phyloP scores from a whole-genome alignment of 2,888 invertebrate genomes.

The Stenchaetothrips biformis region DNA sequence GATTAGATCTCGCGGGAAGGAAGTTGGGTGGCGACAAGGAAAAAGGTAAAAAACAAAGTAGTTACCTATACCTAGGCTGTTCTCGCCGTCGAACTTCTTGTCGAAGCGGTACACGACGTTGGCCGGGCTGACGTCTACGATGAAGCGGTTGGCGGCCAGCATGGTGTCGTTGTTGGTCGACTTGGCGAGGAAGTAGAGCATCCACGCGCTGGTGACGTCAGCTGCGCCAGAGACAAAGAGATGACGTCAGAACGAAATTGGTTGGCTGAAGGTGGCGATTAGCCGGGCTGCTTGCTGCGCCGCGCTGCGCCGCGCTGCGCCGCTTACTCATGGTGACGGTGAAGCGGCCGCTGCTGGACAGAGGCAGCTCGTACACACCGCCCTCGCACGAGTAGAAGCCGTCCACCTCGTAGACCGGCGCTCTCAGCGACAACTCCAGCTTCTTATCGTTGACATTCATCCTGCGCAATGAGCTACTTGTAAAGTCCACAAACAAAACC shows the following conservation, averaged over 20 bases:
- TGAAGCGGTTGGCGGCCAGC: not conserved
- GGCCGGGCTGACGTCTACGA: not conserved
- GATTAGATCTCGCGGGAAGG: no score
- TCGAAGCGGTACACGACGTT: slow-evolving; percentile 9
- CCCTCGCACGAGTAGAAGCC: not conserved
- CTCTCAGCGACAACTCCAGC: not conserved
- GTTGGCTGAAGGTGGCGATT: no score
- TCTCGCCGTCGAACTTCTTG: slow-evolving; percentile 12
- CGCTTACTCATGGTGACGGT: not conserved
- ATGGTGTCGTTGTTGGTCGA: not conserved
- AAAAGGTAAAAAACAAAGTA: not conserved
- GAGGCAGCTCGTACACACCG: slow-evolving; percentile 3
- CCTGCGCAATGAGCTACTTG: not conserved
- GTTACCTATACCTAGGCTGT: slow-evolving; percentile 21
- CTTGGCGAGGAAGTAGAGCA: slow-evolving; percentile 6
- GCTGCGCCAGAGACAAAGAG: not conserved
- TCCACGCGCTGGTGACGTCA: not conserved
- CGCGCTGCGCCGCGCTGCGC: no score
- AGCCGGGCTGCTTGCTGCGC: no score
- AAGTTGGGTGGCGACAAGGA: no score
- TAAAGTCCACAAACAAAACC: no score
- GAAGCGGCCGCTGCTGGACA: slow-evolving; percentile 17
- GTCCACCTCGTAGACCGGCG: slow-evolving; percentile 5
- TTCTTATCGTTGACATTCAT: slow-evolving; percentile 9
- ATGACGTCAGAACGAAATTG: no score